Evolutionary conservation across 2,113 vertebrate species (phyloP).

Genomic region (Pachyramphus minor): DNA sequence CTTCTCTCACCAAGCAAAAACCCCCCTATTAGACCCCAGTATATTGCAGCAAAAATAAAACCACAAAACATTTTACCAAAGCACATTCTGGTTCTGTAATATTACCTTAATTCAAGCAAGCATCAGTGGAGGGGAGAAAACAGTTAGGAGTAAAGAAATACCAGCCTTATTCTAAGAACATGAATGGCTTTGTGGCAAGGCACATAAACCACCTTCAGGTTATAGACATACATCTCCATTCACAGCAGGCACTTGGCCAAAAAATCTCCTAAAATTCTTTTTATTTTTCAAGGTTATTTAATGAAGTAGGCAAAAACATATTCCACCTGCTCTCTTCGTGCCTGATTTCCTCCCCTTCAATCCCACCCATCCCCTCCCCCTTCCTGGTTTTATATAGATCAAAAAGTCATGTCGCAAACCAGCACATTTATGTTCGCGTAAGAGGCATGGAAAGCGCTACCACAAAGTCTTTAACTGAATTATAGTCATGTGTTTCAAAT

Average conservation of each 20-base stretch:
- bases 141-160: background rate
- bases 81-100: background rate
- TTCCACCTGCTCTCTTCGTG: background rate
- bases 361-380: background rate
- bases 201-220: background rate
- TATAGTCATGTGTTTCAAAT: constrained; percentile 14
- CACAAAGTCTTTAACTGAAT: background rate
- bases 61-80: background rate
- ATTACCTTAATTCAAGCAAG: background rate
- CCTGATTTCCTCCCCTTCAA: background rate
- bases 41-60: background rate
- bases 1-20: background rate
- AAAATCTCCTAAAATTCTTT: background rate
- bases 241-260: background rate
- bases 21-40: no score
- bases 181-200: background rate
- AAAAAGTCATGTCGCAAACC: background rate
- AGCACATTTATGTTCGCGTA: background rate
- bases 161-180: background rate
- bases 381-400: background rate
- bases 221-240: background rate
- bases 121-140: background rate
- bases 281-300: background rate
- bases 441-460: background rate
- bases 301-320: background rate